Base-by-base conservation (phyloP, 2,888 invertebrate genomes). In the Ommatoiulus sabulosus region DNA sequence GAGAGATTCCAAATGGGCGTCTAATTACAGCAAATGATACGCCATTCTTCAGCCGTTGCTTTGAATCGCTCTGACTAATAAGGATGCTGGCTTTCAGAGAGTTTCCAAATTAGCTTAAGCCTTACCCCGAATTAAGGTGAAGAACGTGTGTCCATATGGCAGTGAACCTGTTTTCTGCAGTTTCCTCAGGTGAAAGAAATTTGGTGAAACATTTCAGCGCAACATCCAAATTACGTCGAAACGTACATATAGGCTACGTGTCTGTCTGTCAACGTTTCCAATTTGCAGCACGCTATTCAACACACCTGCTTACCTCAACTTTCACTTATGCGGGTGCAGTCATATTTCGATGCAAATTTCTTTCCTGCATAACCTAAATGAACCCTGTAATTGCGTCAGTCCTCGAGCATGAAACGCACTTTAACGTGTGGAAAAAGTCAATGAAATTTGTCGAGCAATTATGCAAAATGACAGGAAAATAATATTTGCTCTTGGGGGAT, bases 401-500 rank as follows among this genome's bases (percentile, higher is more conserved):
- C 72, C 24, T 72, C 72, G 7, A 72, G 72, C 72, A 24, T 72
- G 72, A 72, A 20, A 72, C 72, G 72, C 20, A 72, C 72, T 72
- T 10, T 8, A 24, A 7, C 10, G 20, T 24, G 8, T 20, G 20
- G 24, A n/a, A 24, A 72, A 72, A 72, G 24, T 72, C 72, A 20
- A 24, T 7, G 24, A 24, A 72, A 7, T 72, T 72, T 72, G 72
- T 72, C 24, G 7, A 20, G 24, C 24, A 72, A 72, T 72, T 72
- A 72, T 72, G 20, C 72, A 72, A 72, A 72, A 72, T 72, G 72
- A 72, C 72, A 72, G 63, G 63, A 63, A 72, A 24, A 72, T 8
- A 72, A 72, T 72, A 72, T 72, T 72, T 24, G 72, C 72, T 72
- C 72, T 7, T 20, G 24, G 24, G 24, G 72, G 72, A 20, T 72